A percentile compares a stretch with the other conserved stretches of the same genome.
phyloP scores from a whole-genome alignment of 2,888 invertebrate genomes.

The Cryptophagus acutangulus region DNA sequence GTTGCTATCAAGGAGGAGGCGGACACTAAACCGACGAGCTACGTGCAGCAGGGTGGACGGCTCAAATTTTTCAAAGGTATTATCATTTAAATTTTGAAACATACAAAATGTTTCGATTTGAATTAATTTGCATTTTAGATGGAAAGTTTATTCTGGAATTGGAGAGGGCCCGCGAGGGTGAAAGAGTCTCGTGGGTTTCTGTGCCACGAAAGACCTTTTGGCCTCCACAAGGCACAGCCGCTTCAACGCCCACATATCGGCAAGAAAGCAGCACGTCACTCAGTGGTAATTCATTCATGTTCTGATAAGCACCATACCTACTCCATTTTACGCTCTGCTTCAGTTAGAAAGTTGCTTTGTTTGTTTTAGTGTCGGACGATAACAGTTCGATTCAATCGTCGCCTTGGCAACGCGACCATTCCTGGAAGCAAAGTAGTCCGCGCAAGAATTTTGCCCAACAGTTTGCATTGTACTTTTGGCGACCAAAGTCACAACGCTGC shows the following conservation, averaged over 20 bases:
- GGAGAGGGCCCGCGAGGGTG: conserved; percentile 70
- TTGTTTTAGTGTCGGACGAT: conserved; percentile 72
- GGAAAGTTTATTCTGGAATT: conserved; percentile 86
- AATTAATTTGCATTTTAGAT: conserved; percentile 53
- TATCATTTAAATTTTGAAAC: conserved; percentile 25
- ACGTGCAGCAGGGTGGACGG: conserved; percentile 63
- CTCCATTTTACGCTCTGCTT: neutral
- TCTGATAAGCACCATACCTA: neutral
- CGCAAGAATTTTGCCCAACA: conserved; percentile 69
- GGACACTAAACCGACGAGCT: conserved; percentile 44
- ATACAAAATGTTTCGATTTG: conserved; percentile 5
- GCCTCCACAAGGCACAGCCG: conserved; percentile 69
- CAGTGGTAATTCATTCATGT: conserved; percentile 58
- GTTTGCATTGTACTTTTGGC: conserved; percentile 65
- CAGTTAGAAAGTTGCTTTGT: neutral
- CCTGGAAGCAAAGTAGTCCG: conserved; percentile 80
- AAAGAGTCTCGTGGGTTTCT: conserved; percentile 82
- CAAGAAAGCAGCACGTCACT: conserved; percentile 75
- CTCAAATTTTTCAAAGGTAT: conserved; percentile 78
- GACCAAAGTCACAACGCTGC: conserved; percentile 52
- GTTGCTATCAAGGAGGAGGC: conserved; percentile 54
- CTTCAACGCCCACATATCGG: conserved; percentile 54
- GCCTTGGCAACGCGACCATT: conserved; percentile 86
- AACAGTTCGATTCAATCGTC: conserved; percentile 87
- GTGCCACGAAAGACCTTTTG: conserved; percentile 85